Conservation (phyloP, 2,888 invertebrate species). For the Camptogramma bilineatum region DNA sequence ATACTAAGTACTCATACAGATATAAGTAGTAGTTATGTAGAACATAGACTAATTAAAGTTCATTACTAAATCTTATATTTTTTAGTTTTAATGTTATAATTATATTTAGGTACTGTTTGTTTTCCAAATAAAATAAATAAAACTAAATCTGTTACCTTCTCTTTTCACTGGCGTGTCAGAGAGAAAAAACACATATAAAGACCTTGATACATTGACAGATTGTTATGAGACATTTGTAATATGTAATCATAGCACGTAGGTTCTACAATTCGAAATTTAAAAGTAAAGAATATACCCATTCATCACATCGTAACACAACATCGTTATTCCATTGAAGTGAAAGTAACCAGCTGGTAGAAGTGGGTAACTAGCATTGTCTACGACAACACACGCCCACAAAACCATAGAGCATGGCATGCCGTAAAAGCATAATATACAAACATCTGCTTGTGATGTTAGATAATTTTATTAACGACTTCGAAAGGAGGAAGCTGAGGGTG, state of each 20-base stretch:
- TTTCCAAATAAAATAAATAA: too few species aligned
- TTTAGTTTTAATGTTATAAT: too few species aligned
- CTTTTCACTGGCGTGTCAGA: too few species aligned
- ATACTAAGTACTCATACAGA: too few species aligned
- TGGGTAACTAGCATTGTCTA: constrained; percentile 43
- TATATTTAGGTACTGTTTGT: too few species aligned
- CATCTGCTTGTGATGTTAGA: constrained; percentile 43
- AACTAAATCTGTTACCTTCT: too few species aligned
- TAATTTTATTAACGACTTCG: constrained; percentile 37
- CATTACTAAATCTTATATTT: too few species aligned
- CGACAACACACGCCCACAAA: constrained; percentile 41
- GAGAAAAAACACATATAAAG: too few species aligned
- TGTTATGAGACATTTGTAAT: too few species aligned
- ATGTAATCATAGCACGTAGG: not conserved
- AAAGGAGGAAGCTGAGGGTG: constrained; percentile 25
- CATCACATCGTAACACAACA: not conserved
- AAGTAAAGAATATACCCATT: not conserved
- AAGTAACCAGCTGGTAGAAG: constrained; percentile 41
- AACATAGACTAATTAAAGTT: too few species aligned
- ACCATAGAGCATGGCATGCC: constrained; percentile 31
- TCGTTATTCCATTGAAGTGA: constrained; percentile 34
- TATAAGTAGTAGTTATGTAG: too few species aligned
- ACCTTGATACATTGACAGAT: too few species aligned
- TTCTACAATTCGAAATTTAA: not conserved
- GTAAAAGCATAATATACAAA: constrained; percentile 31